Conservation (phyloP, 1,140 invertebrate species). For the Drosophila nigromelanica region DNA sequence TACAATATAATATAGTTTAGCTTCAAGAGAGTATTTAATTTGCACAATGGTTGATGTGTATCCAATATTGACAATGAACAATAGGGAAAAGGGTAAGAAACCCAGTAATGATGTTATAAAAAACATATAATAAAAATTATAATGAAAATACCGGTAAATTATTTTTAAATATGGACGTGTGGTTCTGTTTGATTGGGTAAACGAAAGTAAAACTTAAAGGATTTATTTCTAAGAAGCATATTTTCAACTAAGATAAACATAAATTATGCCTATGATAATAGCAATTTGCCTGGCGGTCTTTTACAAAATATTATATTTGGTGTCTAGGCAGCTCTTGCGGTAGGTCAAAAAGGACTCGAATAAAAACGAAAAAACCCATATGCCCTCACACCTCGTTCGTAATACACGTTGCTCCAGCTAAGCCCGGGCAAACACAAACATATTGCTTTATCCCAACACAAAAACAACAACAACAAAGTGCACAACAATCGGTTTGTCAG, state of each 20-base stretch:
- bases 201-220: background rate
- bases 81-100: too few relatives aligned
- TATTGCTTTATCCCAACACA: constrained; percentile 50
- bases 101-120: too few relatives aligned
- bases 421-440: constrained; percentile 66
- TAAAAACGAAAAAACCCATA: constrained; percentile 24
- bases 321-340: constrained; percentile 10
- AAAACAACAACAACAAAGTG: constrained; percentile 24
- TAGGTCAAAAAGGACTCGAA: constrained; percentile 6
- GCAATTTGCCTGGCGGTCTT: background rate
- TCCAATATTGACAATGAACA: too few relatives aligned
- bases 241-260: background rate
- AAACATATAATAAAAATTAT: too few relatives aligned
- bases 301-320: background rate
- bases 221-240: background rate
- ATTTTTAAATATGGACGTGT: too few relatives aligned
- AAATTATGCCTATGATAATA: background rate
- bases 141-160: too few relatives aligned
- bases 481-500: constrained; percentile 27
- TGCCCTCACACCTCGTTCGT: constrained; percentile 38
- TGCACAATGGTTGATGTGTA: too few relatives aligned
- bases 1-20: too few relatives aligned
- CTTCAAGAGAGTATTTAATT: too few relatives aligned
- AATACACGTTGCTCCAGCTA: constrained; percentile 26
- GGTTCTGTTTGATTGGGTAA: background rate